Base-by-base conservation (phyloP, 2,113 vertebrate genomes). In the Sinocyclocheilus anshuiensis region DNA sequence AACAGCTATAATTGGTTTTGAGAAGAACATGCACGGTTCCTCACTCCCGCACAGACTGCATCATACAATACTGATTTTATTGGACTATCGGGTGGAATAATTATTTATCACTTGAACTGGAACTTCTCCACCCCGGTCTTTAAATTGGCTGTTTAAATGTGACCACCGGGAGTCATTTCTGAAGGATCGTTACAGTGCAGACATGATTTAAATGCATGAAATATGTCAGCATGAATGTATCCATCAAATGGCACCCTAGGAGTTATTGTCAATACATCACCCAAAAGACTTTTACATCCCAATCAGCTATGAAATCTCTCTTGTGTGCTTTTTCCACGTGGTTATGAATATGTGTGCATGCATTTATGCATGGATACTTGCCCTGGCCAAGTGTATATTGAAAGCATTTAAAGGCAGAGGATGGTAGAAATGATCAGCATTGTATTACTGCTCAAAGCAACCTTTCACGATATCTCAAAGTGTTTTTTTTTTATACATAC, bases 151-250 rank as follows among this genome's bases (percentile, higher is more conserved):
- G 57, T 24, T 63, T 63, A 59, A 80, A 80, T 80, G 57, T 24
- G 77, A 61, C 77, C 77, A 42, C 57, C 7, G 20, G 77, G 77
- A n/a, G 36, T 24, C 13, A 26, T 80, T 80, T 24, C 20, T n/a
- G 39, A 80, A 80, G 77, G 57, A 80, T 80, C 13, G 12, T 80
- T 61, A 24, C 57, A n/a, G 36, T 42, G 57, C 57, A n/a, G 20
- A 80, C 42, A 63, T 42, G 77, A 80, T 63, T 80, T 80, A 80
- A 80, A 80, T 63, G 77, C 22, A 61, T 63, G 55, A 63, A 63
- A 80, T 63, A 80, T 80, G 33, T 63, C 55, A 42, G 57, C 57
- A 63, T 42, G 77, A 80, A 80, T 61, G 77, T 22, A 63, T 63
- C 57, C 77, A 80, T 80, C 55, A 36, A 80, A 80, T 80, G 55